These are phyloP conservation scores for Dicerorhinus sumatrensis DNA, from an alignment of 2,113 vertebrate genomes.

Conservation along the genomic window DNA sequence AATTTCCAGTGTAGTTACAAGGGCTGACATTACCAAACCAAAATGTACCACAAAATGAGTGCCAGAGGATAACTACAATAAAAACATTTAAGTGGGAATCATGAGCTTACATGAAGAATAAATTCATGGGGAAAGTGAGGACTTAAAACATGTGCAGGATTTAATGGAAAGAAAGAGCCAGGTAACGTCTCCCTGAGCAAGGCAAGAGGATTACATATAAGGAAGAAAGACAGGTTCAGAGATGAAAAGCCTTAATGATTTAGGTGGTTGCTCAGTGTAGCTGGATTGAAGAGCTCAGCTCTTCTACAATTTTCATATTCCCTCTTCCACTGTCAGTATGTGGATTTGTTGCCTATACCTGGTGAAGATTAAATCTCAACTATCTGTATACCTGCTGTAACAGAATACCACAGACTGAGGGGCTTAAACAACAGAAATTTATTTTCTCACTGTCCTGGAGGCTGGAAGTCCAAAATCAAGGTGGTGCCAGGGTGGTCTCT, in stretches of 20 bases:
- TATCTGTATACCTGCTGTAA: background rate
- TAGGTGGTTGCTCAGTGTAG: accelerated
- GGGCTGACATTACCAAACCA: background rate
- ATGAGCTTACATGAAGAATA: background rate
- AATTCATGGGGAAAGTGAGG: background rate
- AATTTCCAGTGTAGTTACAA: background rate
- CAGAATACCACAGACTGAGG: background rate
- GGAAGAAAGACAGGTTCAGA: background rate
- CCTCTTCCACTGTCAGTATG: accelerated
- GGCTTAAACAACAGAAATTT: background rate
- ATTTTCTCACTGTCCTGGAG: background rate
- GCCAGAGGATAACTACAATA: background rate
- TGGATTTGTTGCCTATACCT: background rate
- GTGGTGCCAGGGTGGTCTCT: background rate
- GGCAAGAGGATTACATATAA: accelerated
- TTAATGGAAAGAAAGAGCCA: background rate
- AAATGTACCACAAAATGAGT: background rate
- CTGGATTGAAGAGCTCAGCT: background rate
- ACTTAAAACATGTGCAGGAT: background rate
- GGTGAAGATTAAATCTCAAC: background rate
- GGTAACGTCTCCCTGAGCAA: background rate
- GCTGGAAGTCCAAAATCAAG: background rate
- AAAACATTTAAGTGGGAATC: background rate
- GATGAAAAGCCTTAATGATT: background rate
- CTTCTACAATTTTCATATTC: accelerated